Conservation (phyloP, 2,113 vertebrate species). For the Chionis minor region DNA sequence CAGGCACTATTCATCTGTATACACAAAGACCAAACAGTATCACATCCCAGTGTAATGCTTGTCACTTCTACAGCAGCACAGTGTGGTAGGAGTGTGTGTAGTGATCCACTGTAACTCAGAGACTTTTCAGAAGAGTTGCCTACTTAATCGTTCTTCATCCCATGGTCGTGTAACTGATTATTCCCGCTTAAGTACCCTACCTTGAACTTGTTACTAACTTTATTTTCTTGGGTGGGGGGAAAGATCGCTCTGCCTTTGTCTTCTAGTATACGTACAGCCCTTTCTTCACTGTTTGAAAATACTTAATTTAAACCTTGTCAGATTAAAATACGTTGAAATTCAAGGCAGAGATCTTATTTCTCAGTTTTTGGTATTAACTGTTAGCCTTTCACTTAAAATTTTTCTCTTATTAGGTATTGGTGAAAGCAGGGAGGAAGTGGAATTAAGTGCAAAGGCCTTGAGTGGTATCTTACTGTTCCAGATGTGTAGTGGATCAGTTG, state of each 20-base stretch:
- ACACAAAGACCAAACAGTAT: background rate
- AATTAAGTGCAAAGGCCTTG: background rate
- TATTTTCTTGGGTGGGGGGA: background rate
- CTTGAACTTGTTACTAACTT: background rate
- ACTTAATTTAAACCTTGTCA: background rate
- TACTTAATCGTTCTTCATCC: background rate
- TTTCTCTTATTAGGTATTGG: background rate
- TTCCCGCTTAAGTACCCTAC: background rate
- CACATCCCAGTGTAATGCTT: fast-evolving
- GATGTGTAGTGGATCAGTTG: background rate
- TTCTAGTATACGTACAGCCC: background rate
- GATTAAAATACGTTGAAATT: background rate
- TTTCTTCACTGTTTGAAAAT: background rate
- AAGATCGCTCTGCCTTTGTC: background rate
- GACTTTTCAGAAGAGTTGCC: background rate
- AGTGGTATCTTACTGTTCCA: background rate
- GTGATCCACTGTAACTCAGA: background rate
- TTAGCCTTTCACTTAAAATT: background rate
- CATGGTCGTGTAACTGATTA: background rate
- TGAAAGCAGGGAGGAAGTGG: background rate
- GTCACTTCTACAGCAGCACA: fast-evolving
- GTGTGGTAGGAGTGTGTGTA: fast-evolving
- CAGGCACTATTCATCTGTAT: background rate
- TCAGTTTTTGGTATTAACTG: background rate
- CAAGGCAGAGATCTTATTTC: background rate